Conservation (phyloP, 2,797 vertebrate genomes). For the Perodicticus potto region DNA sequence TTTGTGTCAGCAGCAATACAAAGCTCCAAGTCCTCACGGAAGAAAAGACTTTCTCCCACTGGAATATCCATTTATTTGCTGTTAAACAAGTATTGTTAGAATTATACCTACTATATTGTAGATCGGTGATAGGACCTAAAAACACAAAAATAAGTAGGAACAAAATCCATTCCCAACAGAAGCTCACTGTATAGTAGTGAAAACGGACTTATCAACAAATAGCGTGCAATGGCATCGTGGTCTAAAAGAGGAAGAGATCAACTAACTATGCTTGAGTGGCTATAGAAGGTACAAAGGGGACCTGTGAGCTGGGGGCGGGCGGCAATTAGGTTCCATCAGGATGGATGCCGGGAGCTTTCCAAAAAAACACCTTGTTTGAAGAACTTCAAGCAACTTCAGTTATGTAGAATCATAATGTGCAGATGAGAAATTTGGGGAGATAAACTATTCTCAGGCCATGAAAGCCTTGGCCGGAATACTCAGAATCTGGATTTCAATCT, state of each 20-base stretch:
- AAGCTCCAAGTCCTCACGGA: neutral
- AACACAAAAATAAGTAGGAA: neutral
- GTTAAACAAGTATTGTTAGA: neutral
- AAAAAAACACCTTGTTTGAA: neutral
- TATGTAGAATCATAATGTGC: neutral
- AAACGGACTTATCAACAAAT: neutral
- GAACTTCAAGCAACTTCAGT: neutral
- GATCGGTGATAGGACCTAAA: neutral
- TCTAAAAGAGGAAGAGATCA: constrained; percentile 64
- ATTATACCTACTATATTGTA: neutral
- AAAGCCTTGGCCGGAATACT: neutral
- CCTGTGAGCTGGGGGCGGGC: accelerated
- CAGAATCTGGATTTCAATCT: neutral
- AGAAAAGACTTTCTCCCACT: neutral
- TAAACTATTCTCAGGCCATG: accelerated
- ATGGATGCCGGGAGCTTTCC: neutral
- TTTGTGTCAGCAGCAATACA: neutral
- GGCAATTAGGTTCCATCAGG: neutral
- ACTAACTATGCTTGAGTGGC: neutral
- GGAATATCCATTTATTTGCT: neutral
- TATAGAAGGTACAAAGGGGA: neutral
- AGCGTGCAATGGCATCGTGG: neutral
- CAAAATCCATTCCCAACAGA: neutral
- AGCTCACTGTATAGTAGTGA: neutral
- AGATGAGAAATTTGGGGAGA: neutral